These are phyloP conservation scores for Dermolepida albohirtum DNA, from an alignment of 2,888 invertebrate species.

Conservation along the genomic window DNA sequence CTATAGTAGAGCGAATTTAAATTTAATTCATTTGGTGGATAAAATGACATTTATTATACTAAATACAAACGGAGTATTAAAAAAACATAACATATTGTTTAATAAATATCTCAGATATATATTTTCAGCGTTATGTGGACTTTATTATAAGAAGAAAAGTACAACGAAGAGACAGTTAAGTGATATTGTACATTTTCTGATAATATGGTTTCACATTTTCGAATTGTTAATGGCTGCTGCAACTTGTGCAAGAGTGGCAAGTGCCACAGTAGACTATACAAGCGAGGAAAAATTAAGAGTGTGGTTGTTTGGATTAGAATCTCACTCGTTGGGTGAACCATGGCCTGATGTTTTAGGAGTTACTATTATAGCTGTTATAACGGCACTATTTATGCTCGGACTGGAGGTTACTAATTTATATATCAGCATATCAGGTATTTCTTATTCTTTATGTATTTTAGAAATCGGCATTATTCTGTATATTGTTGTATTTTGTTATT, in stretches of 20 bases:
- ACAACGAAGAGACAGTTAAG: conserved; percentile 64
- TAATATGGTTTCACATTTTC: conserved; percentile 72
- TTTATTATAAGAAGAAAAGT: conserved; percentile 34
- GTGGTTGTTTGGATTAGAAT: conserved; percentile 72
- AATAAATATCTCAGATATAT: not conserved
- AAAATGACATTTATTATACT: no score
- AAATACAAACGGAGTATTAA: no score
- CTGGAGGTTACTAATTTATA: conserved; percentile 66
- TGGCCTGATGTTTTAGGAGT: conserved; percentile 75
- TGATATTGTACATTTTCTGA: conserved; percentile 70
- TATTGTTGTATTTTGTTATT: conserved; percentile 59
- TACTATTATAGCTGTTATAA: conserved; percentile 71
- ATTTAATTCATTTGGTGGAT: no score
- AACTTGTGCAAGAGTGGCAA: conserved; percentile 72
- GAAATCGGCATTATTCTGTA: conserved; percentile 63
- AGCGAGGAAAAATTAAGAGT: conserved; percentile 71
- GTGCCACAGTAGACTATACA: conserved; percentile 74
- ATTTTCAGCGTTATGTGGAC: conserved; percentile 36
- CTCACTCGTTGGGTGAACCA: conserved; percentile 71
- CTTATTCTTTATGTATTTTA: conserved; percentile 53
- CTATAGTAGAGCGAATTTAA: no score
- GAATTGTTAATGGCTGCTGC: conserved; percentile 72
- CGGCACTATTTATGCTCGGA: conserved; percentile 74
- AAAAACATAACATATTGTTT: not conserved
- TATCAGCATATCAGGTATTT: not conserved